These are phyloP conservation scores for Cheilosia scutellata DNA, from an alignment of 2,888 invertebrate species.

Conservation along the genomic window DNA sequence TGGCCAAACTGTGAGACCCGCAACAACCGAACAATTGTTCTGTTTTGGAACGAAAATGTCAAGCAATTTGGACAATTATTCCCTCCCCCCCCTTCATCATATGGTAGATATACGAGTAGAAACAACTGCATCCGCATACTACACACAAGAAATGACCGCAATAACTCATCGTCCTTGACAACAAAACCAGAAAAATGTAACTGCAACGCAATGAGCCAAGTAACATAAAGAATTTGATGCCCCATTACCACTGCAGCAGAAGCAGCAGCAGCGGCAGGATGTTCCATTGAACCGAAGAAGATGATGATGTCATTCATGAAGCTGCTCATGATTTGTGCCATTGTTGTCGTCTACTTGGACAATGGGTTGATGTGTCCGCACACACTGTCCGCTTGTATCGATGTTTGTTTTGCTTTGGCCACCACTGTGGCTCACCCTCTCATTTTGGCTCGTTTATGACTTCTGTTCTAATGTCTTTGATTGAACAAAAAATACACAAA, in stretches of 20 bases:
- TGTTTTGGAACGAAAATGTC: conserved; percentile 39
- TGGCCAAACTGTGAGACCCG: conserved; percentile 40
- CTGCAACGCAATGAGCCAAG: conserved; percentile 56
- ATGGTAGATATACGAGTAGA: not conserved
- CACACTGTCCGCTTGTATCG: conserved; percentile 24
- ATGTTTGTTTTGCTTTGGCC: conserved; percentile 73
- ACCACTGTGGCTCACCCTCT: conserved; percentile 74
- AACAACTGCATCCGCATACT: conserved; percentile 64
- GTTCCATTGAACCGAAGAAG: conserved; percentile 60
- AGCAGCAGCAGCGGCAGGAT: conserved; percentile 56
- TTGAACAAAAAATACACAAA: conserved; percentile 28
- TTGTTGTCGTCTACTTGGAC: conserved; percentile 49
- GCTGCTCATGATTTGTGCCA: conserved; percentile 20
- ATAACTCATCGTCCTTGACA: conserved; percentile 76
- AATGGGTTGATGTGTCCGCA: conserved; percentile 28
- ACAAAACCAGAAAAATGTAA: conserved; percentile 49
- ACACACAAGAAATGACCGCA: conserved; percentile 62
- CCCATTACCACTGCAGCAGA: conserved; percentile 64
- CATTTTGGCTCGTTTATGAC: conserved; percentile 73
- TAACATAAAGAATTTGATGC: conserved; percentile 48
- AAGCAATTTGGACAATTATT: conserved; percentile 49
- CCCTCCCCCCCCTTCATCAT: conserved; percentile 1
- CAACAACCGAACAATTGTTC: conserved; percentile 42
- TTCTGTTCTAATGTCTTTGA: conserved; percentile 70
- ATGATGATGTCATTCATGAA: conserved; percentile 72